phyloP scores from a whole-genome alignment of 1,140 invertebrate genomes.

The Atopsyche davidsoni region DNA sequence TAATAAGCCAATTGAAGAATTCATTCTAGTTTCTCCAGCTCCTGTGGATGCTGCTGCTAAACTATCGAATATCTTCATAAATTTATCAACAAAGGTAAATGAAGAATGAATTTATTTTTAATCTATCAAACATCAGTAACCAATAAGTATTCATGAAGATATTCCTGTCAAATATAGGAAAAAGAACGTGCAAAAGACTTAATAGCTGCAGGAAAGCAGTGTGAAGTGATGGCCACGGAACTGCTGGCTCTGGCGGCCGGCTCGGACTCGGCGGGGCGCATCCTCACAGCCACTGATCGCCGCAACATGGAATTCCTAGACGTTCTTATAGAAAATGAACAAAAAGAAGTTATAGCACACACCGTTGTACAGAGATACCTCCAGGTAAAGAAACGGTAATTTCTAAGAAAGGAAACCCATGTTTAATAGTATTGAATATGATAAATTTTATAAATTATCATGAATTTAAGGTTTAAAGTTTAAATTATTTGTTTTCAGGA shows the following conservation, averaged over 20 bases:
- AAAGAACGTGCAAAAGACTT: slow-evolving; percentile 97
- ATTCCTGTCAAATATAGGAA: slow-evolving; percentile 58
- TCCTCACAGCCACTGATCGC: slow-evolving; percentile 86
- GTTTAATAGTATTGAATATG: no score
- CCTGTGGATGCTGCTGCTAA: slow-evolving; percentile 98
- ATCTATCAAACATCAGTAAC: not conserved
- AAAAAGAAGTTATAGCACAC: slow-evolving; percentile 93
- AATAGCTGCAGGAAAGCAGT: slow-evolving; percentile 89
- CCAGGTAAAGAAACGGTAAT: slow-evolving; percentile 52
- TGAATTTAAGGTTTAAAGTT: no score
- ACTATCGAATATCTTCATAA: slow-evolving; percentile 87
- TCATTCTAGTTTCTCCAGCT: slow-evolving; percentile 91
- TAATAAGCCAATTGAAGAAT: slow-evolving; percentile 95
- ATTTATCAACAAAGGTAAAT: slow-evolving; percentile 72
- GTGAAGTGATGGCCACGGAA: slow-evolving; percentile 96
- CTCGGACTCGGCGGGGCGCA: slow-evolving; percentile 85
- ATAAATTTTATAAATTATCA: no score
- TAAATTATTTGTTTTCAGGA: slow-evolving; percentile 59
- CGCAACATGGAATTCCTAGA: slow-evolving; percentile 93
- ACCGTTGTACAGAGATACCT: slow-evolving; percentile 84
- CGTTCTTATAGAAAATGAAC: slow-evolving; percentile 96
- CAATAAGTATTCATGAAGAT: no score
- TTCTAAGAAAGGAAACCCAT: slow-evolving; percentile 7
- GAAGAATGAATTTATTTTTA: not conserved
- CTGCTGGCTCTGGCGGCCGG: slow-evolving; percentile 88